Conservation (phyloP, 64 coral and sea anemone species). For the Trachythela sp. region DNA sequence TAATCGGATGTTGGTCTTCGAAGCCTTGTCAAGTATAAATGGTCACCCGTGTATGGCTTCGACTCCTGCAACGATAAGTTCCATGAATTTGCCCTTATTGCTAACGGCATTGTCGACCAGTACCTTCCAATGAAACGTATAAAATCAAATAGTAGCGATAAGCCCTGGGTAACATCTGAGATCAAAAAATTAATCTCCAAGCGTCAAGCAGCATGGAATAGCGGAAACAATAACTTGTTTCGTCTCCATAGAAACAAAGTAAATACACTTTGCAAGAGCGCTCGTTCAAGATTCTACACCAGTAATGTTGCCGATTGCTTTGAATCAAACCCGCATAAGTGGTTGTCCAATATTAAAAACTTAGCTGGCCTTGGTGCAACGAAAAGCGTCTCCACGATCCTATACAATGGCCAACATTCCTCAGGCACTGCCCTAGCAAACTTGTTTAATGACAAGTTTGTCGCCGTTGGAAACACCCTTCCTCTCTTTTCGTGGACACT, state of each 20-base stretch:
- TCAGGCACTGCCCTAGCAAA: neutral
- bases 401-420: conserved; percentile 7
- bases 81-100: neutral
- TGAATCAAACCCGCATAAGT: too few relatives aligned
- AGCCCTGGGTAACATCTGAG: neutral
- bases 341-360: too few relatives aligned
- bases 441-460: conserved; percentile 21
- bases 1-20: neutral
- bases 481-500: neutral
- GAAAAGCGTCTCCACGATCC: too few relatives aligned
- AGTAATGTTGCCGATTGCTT: neutral
- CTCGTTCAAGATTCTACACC: neutral
- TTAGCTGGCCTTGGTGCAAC: too few relatives aligned
- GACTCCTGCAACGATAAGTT: neutral
- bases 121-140: neutral
- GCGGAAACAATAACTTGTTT: neutral
- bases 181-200: neutral
- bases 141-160: neutral
- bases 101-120: neutral
- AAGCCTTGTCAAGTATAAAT: conserved; percentile 2
- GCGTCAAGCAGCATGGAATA: neutral
- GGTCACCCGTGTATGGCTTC: neutral
- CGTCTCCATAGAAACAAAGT: neutral
- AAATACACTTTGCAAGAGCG: neutral
- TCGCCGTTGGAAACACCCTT: neutral